Base-by-base conservation (phyloP, 2,888 invertebrate genomes). In the Masnerella sp. region DNA sequence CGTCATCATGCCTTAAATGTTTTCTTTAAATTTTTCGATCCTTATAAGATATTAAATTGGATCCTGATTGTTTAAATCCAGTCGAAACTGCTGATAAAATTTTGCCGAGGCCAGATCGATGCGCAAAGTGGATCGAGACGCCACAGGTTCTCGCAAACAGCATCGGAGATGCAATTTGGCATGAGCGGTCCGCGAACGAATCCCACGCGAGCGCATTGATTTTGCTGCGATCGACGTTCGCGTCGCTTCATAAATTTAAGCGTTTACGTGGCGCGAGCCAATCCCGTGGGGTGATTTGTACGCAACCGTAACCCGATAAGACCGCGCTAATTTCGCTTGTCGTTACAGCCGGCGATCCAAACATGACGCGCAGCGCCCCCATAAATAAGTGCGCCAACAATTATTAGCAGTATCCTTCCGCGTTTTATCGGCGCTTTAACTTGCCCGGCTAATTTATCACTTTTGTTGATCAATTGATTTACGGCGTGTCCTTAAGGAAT, bases 141-240 rank as follows among this genome's bases (percentile, higher is more conserved):
- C 40, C 18, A 54, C 40, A 54, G 54, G 40, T 54, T 25, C 12
- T 5, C 12, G 34, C 11, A 9, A 12, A 3, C 9, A 14, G 28
- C 32, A 42, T 49, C 22, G 9, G 28, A 12, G 15, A 61, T 40
- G 38, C 25, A 49, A 11, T 17, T 40, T 20, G 42, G 52, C 34
- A 12, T 15, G 18, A 45, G 42, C 12, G 42, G 42, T 14, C 42
- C 34, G 12, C 40, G 45, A 51, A 38, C 42, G 52, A 30, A 17
- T 59, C 38, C 69, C 49, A 42, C 34, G 61, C 32, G 52, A 51
- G 51, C 25, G 18, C 65, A 72, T 72, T 67, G 72, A 72, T 72
- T 72, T 67, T 52, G n/a, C 72, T 30, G 38, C 61, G 58, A 72
- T 72, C 54, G 71, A 71, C 52, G 40, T 65, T 71, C 59, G 59